Evolutionary conservation across 1,140 invertebrate species (phyloP).

Genomic region (Anadara kagoshimensis): DNA sequence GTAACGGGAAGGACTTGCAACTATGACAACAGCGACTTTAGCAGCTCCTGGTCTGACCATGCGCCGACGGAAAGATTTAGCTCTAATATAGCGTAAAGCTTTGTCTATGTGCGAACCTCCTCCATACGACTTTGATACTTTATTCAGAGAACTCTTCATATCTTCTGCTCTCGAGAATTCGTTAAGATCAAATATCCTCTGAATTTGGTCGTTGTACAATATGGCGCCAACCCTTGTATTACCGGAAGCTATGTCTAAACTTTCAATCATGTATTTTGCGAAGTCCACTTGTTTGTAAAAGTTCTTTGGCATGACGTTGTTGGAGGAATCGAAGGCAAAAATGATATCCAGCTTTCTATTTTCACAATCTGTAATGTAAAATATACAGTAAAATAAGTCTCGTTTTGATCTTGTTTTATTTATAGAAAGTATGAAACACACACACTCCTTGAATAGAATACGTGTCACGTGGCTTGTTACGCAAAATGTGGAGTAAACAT

Average conservation of each 20-base stretch:
- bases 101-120: constrained; percentile 37
- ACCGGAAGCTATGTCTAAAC: constrained; percentile 46
- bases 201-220: constrained; percentile 46
- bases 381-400: background rate
- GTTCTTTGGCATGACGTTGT: constrained; percentile 34
- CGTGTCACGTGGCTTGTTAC: too few species aligned
- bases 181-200: constrained; percentile 45
- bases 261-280: constrained; percentile 44
- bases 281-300: constrained; percentile 54
- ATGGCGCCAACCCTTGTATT: constrained; percentile 48
- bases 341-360: constrained; percentile 51
- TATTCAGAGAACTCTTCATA: constrained; percentile 36
- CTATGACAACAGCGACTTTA: constrained; percentile 45
- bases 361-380: constrained; percentile 44
- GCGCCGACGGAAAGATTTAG: constrained; percentile 49
- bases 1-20: constrained; percentile 35
- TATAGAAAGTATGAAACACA: too few species aligned
- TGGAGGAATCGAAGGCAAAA: constrained; percentile 55
- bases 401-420: too few species aligned
- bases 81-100: constrained; percentile 48
- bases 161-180: constrained; percentile 36
- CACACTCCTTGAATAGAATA: too few species aligned
- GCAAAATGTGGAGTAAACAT: too few species aligned
- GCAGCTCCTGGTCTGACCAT: constrained; percentile 40
- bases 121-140: constrained; percentile 37